A percentile compares a stretch with the other conserved stretches of the same genome.
Evolutionary conservation across 2,113 vertebrate species (phyloP).

Genomic region (Neodontobutis hainanensis): DNA sequence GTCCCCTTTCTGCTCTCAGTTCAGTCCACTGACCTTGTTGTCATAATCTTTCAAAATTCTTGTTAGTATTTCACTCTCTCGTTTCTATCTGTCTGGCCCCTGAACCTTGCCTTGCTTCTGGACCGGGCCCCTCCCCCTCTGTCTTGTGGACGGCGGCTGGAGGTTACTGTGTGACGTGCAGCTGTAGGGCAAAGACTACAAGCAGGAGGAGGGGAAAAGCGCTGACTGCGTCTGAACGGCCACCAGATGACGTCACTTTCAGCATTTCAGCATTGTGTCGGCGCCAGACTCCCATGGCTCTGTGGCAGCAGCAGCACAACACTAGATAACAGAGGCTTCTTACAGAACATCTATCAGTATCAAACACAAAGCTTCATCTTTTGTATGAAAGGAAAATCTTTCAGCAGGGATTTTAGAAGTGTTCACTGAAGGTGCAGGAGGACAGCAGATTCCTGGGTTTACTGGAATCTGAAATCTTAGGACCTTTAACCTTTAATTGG

Average conservation of each 20-base stretch:
- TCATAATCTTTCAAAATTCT: constrained; percentile 3
- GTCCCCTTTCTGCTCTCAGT: constrained; percentile 6
- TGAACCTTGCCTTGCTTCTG: constrained; percentile 31
- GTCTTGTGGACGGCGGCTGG: constrained; percentile 46
- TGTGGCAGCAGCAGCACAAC: constrained; percentile 38
- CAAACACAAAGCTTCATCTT: neutral
- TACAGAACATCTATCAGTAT: neutral
- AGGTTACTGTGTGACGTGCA: constrained; percentile 68
- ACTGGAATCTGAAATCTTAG: no score
- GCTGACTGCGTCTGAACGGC: constrained; percentile 63
- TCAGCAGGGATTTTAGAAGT: neutral
- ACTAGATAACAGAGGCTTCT: constrained; percentile 46
- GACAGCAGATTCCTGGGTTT: neutral
- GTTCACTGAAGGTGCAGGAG: neutral
- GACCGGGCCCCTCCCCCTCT: neutral
- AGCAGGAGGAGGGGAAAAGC: constrained; percentile 42
- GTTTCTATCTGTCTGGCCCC: constrained; percentile 7
- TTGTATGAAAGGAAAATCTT: neutral
- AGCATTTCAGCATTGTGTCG: constrained; percentile 53
- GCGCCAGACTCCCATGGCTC: constrained; percentile 58
- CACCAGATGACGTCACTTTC: constrained; percentile 65
- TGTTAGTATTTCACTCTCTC: neutral
- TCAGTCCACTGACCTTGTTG: constrained; percentile 12
- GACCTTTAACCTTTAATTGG: neutral
- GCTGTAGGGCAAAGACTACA: constrained; percentile 46